Evolutionary conservation across 2,888 invertebrate genomes (phyloP).

Genomic region (Drosophila yooni): DNA sequence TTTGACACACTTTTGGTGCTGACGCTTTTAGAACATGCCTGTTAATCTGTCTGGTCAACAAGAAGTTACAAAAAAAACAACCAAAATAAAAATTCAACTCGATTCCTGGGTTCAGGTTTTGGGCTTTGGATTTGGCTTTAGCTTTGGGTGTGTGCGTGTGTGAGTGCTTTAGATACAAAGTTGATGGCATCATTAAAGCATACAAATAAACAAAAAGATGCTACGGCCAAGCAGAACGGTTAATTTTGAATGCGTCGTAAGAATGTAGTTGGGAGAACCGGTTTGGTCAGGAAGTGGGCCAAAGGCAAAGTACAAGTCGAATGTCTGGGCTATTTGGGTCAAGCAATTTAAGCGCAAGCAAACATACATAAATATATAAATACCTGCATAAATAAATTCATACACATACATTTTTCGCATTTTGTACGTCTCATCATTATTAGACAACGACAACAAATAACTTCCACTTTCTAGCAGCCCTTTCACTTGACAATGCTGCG

Average conservation of each 20-base stretch:
- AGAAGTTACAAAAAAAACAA: conserved; percentile 1
- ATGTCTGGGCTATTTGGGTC: conserved; percentile 50
- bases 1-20: conserved; percentile 71
- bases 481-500: conserved; percentile 71
- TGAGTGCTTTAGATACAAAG: conserved; percentile 68
- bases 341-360: background rate
- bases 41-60: conserved; percentile 74
- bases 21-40: conserved; percentile 66
- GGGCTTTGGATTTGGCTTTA: conserved; percentile 11
- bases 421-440: conserved; percentile 43
- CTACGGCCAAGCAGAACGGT: conserved; percentile 34
- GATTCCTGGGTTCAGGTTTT: conserved; percentile 37
- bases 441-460: conserved; percentile 52
- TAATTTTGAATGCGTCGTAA: conserved; percentile 19
- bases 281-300: conserved; percentile 63
- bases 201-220: conserved; percentile 55
- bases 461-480: conserved; percentile 79
- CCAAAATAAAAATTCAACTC: conserved; percentile 35
- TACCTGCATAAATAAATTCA: conserved; percentile 1
- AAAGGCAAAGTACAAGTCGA: conserved; percentile 60
- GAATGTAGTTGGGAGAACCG: conserved; percentile 45
- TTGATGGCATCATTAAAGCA: conserved; percentile 55
- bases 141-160: conserved; percentile 22
- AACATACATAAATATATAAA: background rate
- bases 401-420: conserved; percentile 34